Conservation (phyloP, 2,113 vertebrate species). For the Gobiocypris rarus region DNA sequence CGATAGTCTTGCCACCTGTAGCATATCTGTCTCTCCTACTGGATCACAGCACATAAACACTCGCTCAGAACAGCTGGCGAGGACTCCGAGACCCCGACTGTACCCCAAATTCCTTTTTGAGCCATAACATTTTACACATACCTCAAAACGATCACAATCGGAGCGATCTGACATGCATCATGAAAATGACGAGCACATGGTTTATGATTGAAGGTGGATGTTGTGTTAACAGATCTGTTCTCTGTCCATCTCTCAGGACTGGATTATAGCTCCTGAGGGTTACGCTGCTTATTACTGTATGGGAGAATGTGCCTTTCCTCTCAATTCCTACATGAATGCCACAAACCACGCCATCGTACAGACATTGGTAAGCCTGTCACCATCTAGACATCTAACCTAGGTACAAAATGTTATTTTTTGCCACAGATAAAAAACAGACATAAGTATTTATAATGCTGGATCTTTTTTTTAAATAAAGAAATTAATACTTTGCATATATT, state of each 20-base stretch:
- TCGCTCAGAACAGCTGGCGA: slow-evolving; percentile 7
- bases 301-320: slow-evolving; percentile 94
- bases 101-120: neutral
- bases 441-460: neutral
- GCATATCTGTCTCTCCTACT: slow-evolving; percentile 37
- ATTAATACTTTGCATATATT: neutral
- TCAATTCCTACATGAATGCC: slow-evolving; percentile 98
- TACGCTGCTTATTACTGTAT: slow-evolving; percentile 97
- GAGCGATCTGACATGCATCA: neutral
- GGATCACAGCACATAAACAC: slow-evolving; percentile 32
- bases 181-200: slow-evolving; percentile 6
- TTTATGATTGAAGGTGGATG: neutral
- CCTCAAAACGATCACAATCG: neutral
- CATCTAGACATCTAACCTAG: neutral
- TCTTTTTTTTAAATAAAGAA: neutral
- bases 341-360: slow-evolving; percentile 98
- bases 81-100: neutral
- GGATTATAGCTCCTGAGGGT: slow-evolving; percentile 97
- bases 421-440: neutral
- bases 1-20: slow-evolving; percentile 34
- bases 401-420: neutral
- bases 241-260: slow-evolving; percentile 80
- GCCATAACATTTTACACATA: slow-evolving; percentile 11
- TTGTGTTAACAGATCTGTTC: slow-evolving; percentile 8
- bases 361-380: slow-evolving; percentile 82